Base-by-base conservation (phyloP, 2,113 vertebrate genomes). In the Misgurnus mizolepis region DNA sequence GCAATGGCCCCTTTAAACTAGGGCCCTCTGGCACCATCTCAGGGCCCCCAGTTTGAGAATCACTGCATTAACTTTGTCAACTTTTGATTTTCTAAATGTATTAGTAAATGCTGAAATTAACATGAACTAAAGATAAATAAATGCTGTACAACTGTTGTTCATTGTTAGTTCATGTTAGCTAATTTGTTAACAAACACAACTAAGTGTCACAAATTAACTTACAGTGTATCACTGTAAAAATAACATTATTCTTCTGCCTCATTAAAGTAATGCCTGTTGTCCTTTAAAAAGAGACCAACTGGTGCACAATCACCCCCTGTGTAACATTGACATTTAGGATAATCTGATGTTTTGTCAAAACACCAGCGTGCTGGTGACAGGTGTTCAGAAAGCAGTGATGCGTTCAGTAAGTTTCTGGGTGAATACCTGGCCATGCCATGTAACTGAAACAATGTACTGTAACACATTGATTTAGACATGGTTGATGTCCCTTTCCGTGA, bases 281-380 rank as follows among this genome's bases (percentile, higher is more conserved):
- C 68, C 27, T 39, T 15, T 74, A 72, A 40, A 61, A 7, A 53
- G 55, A 39, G 40, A 12, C 58, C 7, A 3, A 45, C 22, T 12
- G 45, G 12, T 27, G 69, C 2, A 3, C 39, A 53, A 50, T 55
- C 50, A 11, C 41, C 34, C 56, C 40, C 12, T 43, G 70, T 58
- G 39, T 73, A 55, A 73, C 58, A n/a, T 5, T 34, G 7, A 75
- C 58, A 18, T 62, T 75, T 64, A 22, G 41, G n/a, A 50, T 62
- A 75, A 68, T 17, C 67, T 85, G 83, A 3, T 68, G 73, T 86
- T 90, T 85, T 40, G 6, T 78, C 84, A 85, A 87, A 81, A 82
- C 71, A 83, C 50, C 40, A 1, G 0, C 47, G 56, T 85, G 79
- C 79, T 76, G 27, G 17, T 78, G 85, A 72, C 80, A 85, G 82